Percentiles rank a stretch among this genome's conserved stretches.
Conservation (phyloP, 1,140 invertebrate genomes). For the Plodia interpunctella region DNA sequence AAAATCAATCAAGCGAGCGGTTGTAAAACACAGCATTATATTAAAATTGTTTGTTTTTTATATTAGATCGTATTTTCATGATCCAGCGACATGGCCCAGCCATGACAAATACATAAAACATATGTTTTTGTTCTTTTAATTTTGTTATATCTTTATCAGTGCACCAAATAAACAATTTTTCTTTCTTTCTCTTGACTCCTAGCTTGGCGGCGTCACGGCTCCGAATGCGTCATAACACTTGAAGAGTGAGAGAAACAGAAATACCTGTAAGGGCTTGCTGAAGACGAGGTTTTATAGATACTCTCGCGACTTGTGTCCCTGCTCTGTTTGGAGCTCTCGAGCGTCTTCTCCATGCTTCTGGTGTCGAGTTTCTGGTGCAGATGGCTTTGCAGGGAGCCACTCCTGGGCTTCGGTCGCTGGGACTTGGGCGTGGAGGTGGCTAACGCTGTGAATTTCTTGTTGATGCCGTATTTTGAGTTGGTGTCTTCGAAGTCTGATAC, state of each 20-base stretch:
- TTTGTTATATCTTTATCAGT: no score
- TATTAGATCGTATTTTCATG: no score
- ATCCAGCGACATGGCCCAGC: no score
- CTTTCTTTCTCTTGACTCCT: no score
- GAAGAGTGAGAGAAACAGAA: constrained; percentile 1
- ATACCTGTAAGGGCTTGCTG: constrained; percentile 37
- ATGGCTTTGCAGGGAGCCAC: constrained; percentile 39
- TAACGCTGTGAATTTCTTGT: constrained; percentile 27
- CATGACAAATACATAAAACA: no score
- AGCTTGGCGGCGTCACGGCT: no score
- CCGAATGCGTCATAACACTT: no score
- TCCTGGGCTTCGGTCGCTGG: constrained; percentile 25
- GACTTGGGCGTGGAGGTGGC: constrained; percentile 49
- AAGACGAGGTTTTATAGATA: constrained; percentile 25
- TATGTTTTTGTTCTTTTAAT: no score
- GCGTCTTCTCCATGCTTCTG: constrained; percentile 22
- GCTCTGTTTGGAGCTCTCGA: constrained; percentile 22
- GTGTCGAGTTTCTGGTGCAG: constrained; percentile 27
- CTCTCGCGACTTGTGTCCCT: constrained; percentile 32
- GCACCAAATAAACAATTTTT: no score
- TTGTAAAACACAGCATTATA: no score
- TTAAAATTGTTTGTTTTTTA: no score
- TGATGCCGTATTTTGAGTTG: constrained; percentile 45
- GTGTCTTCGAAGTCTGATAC: constrained; percentile 62
- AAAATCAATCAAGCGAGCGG: no score